These are phyloP conservation scores for Catharus bicknelli DNA, from an alignment of 2,113 vertebrate species.

Conservation along the genomic window DNA sequence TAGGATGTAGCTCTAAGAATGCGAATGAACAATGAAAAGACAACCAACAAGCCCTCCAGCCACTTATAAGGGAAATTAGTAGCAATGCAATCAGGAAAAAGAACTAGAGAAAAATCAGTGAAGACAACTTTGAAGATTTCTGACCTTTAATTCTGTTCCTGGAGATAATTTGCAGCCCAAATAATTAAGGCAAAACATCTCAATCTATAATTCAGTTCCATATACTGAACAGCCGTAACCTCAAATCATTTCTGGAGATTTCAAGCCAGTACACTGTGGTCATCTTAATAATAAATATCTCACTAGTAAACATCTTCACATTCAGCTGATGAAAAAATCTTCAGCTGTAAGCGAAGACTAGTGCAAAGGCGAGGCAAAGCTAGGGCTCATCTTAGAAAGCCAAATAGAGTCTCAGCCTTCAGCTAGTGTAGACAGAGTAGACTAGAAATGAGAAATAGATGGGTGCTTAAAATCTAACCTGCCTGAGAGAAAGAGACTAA, in stretches of 20 bases:
- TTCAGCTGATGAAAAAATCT: not conserved
- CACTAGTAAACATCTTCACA: not conserved
- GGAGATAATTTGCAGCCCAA: not conserved
- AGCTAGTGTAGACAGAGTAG: not conserved
- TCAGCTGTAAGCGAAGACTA: not conserved
- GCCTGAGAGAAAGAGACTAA: constrained; percentile 28
- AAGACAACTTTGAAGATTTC: not conserved
- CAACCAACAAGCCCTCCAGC: rapidly evolving
- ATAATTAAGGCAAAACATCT: not conserved
- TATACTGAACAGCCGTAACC: not conserved
- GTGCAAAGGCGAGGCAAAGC: not conserved
- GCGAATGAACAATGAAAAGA: not conserved
- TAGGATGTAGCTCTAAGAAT: not conserved
- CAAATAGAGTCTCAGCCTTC: not conserved
- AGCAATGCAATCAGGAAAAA: not conserved
- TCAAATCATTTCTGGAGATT: not conserved
- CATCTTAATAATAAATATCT: not conserved
- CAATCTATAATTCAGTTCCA: not conserved
- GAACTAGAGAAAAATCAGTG: not conserved
- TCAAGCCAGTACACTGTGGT: not conserved
- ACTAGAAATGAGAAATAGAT: not conserved
- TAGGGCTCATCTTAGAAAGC: not conserved
- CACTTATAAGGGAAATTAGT: not conserved
- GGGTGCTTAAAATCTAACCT: not conserved
- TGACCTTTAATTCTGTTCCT: not conserved